Percentiles rank a stretch among this genome's conserved stretches.
phyloP scores from a whole-genome alignment of 2,888 invertebrate genomes.

The Entomobrya proxima region DNA sequence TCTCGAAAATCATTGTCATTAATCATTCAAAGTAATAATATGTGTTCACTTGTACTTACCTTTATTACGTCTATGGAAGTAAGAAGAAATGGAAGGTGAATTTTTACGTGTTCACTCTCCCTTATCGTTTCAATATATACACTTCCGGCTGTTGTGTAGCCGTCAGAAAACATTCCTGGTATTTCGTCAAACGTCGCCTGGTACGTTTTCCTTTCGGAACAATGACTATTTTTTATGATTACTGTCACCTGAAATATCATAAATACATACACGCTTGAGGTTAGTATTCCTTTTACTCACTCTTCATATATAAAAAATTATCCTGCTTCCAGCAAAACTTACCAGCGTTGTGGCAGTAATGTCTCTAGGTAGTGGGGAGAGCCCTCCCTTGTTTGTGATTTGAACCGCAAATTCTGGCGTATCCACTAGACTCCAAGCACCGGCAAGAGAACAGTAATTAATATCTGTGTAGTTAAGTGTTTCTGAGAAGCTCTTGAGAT shows the following conservation, averaged over 20 bases:
- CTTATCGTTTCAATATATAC: constrained; percentile 74
- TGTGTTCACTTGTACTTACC: constrained; percentile 65
- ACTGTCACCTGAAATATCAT: constrained; percentile 72
- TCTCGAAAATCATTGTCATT: no score
- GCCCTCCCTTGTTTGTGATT: constrained; percentile 75
- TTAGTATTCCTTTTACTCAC: neutral
- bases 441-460: constrained; percentile 73
- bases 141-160: constrained; percentile 72
- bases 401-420: constrained; percentile 75
- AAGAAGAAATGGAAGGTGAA: constrained; percentile 72
- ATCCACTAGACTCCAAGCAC: constrained; percentile 75
- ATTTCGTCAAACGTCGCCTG: constrained; percentile 75
- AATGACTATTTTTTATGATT: constrained; percentile 74
- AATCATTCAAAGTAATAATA: no score
- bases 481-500: constrained; percentile 75
- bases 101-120: constrained; percentile 75
- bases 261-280: neutral
- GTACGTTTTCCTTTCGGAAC: constrained; percentile 74
- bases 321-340: constrained; percentile 46
- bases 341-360: constrained; percentile 75
- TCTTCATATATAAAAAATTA: neutral
- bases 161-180: constrained; percentile 75
- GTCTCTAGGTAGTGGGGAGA: constrained; percentile 74
- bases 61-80: constrained; percentile 74
- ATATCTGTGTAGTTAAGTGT: constrained; percentile 71